Evolutionary conservation across 2,113 vertebrate species (phyloP).

Genomic region (Ranitomeya imitator): DNA sequence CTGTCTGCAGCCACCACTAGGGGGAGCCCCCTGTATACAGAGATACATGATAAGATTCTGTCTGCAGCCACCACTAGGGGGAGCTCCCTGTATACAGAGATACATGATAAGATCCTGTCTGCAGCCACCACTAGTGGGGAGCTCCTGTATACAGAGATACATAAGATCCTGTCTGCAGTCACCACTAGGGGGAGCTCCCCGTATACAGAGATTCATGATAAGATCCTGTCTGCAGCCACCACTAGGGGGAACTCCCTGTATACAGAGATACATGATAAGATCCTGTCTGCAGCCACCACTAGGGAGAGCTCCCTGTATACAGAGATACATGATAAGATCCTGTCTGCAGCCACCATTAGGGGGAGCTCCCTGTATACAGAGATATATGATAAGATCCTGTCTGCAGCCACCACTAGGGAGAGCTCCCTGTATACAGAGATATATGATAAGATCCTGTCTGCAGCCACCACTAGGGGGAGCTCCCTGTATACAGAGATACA

Average conservation of each 20-base stretch:
- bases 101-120: background rate
- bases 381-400: background rate
- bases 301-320: too few relatives aligned
- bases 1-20: too few relatives aligned
- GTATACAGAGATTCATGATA: background rate
- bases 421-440: background rate
- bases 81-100: background rate
- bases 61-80: too few relatives aligned
- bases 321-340: too few relatives aligned
- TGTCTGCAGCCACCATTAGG: too few relatives aligned
- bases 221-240: background rate
- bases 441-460: background rate
- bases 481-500: background rate
- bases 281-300: too few relatives aligned
- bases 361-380: too few relatives aligned
- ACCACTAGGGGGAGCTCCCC: background rate
- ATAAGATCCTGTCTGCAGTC: background rate
- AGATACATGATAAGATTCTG: background rate
- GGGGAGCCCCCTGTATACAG: background rate
- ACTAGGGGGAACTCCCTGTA: background rate
- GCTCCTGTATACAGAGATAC: background rate
- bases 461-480: too few relatives aligned
- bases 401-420: too few relatives aligned
- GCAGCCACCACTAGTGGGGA: too few relatives aligned
- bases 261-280: too few relatives aligned